phyloP scores from a whole-genome alignment of 2,888 invertebrate species.

The Fragum whitleyi region DNA sequence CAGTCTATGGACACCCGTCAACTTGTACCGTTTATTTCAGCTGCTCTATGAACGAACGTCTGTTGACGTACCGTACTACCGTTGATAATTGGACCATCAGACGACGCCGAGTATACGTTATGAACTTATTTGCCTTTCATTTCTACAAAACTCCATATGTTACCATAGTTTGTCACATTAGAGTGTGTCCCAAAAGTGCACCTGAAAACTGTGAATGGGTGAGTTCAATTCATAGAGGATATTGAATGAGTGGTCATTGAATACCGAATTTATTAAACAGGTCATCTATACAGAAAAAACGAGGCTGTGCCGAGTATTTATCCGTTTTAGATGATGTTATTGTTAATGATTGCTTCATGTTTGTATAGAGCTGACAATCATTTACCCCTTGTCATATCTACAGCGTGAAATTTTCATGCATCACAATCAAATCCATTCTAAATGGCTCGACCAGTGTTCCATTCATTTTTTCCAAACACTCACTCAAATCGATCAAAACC shows the following conservation, averaged over 20 bases:
- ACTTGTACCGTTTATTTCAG: background rate
- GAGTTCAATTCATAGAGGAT: too few relatives aligned
- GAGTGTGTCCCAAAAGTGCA: background rate
- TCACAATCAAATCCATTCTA: background rate
- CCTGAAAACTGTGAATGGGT: constrained; percentile 10
- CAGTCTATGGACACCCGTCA: too few relatives aligned
- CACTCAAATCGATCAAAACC: too few relatives aligned
- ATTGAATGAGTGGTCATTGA: too few relatives aligned
- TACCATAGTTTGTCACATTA: constrained; percentile 13
- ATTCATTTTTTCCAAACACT: too few relatives aligned
- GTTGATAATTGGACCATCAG: background rate
- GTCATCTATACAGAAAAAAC: too few relatives aligned
- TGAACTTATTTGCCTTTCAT: constrained; percentile 13
- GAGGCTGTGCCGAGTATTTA: too few relatives aligned
- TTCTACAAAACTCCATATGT: constrained; percentile 8
- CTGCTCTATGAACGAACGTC: background rate
- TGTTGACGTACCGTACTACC: background rate
- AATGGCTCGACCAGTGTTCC: too few relatives aligned
- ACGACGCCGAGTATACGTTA: background rate
- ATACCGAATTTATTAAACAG: too few relatives aligned
- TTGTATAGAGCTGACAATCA: background rate
- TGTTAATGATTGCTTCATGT: background rate
- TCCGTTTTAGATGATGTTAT: too few relatives aligned
- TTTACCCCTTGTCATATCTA: background rate
- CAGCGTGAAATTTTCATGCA: background rate